Base-by-base conservation (phyloP, 2,113 vertebrate genomes). In the Ancistrus triradiatus region DNA sequence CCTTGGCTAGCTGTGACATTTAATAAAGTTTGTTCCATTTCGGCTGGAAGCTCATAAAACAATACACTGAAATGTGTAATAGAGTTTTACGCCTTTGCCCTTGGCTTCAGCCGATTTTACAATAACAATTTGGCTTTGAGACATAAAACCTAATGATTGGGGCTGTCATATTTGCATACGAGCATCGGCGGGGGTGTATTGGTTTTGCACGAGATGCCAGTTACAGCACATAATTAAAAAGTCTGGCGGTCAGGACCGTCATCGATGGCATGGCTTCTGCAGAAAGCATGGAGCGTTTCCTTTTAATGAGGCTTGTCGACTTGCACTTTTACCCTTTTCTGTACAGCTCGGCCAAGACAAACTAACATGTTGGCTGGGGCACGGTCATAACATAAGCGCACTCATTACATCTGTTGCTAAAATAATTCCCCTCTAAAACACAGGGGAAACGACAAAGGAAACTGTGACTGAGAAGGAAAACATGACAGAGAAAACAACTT, bases 131-230 rank as follows among this genome's bases (percentile, higher is more conserved):
- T 84, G 76, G 75, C 72, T 83, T 78, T 75, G 79, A 81, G 80
- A 81, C 80, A 84, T 84, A 84, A 83, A 82, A 83, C 76, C 84
- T 85, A 86, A 88, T 85, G 83, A 89, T 85, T 78, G 79, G 77
- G 76, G 82, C 79, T 81, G 84, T 84, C 83, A 85, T 83, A 87
- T 87, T 85, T 88, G 85, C 87, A 85, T 88, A 85, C 79, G 77
- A 72, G 80, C 78, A 77, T 77, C 79, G 73, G 31, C 4, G 69
- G 66, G 74, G 78, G 74, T 82, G n/a, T 83, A 85, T 85, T 82
- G 77, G 74, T 75, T 76, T 64, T 38, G 76, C 70, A 73, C 40
- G 74, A 80, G 78, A 78, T 68, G 52, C 68, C 70, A 74, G 81
- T 84, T 81, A 81, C 76, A 79, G 78, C 64, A 72, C 46, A 14